These are phyloP conservation scores for Uloborus plumipes DNA, from an alignment of 2,888 invertebrate species.

Conservation along the genomic window DNA sequence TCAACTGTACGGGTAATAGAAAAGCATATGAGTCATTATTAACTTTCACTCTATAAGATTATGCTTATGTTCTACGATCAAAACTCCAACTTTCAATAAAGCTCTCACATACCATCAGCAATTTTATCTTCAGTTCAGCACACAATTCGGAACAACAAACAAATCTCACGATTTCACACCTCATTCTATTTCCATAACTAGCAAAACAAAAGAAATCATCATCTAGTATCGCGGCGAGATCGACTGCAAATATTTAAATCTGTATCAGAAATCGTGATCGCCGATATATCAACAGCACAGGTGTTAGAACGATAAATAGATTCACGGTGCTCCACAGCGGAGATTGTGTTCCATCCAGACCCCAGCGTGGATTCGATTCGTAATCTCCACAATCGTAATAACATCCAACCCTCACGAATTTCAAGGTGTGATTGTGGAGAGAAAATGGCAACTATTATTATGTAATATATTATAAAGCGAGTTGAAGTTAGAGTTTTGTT, in stretches of 20 bases:
- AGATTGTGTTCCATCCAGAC: constrained; percentile 6
- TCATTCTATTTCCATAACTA: too few relatives aligned
- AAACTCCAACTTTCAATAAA: too few relatives aligned
- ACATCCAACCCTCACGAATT: constrained; percentile 36
- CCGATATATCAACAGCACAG: constrained; percentile 40
- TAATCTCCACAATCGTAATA: constrained; percentile 6
- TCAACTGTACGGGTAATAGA: too few relatives aligned
- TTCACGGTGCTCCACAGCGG: constrained; percentile 10
- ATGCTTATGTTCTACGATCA: too few relatives aligned
- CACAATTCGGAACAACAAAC: too few relatives aligned
- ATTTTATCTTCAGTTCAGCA: too few relatives aligned
- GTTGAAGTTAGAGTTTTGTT: too few relatives aligned
- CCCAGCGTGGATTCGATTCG: not conserved
- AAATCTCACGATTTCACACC: too few relatives aligned
- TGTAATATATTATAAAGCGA: constrained; percentile 33
- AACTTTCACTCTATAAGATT: too few relatives aligned
- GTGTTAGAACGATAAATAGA: constrained; percentile 32
- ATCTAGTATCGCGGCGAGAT: not conserved
- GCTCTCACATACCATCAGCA: too few relatives aligned
- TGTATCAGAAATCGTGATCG: constrained; percentile 31
- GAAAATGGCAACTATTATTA: constrained; percentile 44
- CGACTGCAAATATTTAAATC: constrained; percentile 35
- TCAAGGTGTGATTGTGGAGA: constrained; percentile 42
- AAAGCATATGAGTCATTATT: too few relatives aligned
- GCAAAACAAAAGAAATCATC: too few relatives aligned